Evolutionary conservation across 2,888 invertebrate genomes (phyloP), one percentile per base, ranked within the genome.

Genomic region (Adineta ricciae): DNA sequence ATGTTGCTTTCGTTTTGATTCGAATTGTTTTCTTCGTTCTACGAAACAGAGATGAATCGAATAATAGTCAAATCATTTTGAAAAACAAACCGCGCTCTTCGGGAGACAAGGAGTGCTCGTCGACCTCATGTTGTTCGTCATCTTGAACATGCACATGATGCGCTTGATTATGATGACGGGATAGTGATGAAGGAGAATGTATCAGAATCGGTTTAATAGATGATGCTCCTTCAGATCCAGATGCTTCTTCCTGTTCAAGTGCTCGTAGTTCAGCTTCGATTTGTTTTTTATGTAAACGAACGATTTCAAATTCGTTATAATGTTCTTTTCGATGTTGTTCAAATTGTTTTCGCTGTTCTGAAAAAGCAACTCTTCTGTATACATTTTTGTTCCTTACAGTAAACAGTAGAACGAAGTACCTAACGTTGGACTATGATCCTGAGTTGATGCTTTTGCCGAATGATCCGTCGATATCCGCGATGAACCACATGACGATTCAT

Each of bases 261-360:
- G 78, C 78, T n/a, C n/a, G 38, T 78, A 78, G 41, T 9, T 86
- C 86, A 27, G 78, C 86, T 21, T 78, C 84, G 16, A 86, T 41
- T 52, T 84, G 78, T 84, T 49, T 64, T 83, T 78, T 86, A 32
- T 41, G 52, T 36, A 56, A 27, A 32, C 84, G 82, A n/a, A 84
- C 86, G 46, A 84, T 46, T 46, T 86, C 78, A 83, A 86, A 86
- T 72, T 86, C 86, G 52, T 84, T 84, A 38, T 86, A 86, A 64
- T 86, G 86, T 21, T 84, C 52, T 56, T 84, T 86, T 36, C 85
- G 73, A 73, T 85, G 73, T 2, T 50, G 24, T 52, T 85, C 85
- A 27, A 85, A 85, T 73, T 73, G 21, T 41, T 41, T 38, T 5
- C 78, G 78, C 38, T 41, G 41, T n/a, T 78, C 78, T 78, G n/a